Base-by-base conservation (phyloP, 1,140 invertebrate species). In the Branchinecta lindahli region DNA sequence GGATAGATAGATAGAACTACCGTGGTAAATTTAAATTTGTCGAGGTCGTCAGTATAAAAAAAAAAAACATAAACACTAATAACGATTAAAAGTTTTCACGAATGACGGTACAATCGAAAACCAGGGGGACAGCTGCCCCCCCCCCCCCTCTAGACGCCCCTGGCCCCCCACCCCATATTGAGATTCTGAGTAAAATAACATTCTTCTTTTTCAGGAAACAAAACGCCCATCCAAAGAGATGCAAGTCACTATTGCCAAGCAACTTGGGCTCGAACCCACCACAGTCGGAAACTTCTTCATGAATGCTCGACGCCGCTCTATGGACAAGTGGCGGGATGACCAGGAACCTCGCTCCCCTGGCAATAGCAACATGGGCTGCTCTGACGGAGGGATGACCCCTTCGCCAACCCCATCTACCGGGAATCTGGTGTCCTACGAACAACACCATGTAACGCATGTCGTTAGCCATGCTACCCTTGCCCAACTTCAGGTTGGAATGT, bases 201-300 rank as follows among this genome's bases (percentile, higher is more conserved):
- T 33, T 33, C 33, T 33, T 33, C 33, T 84, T 72, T 84, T 83
- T 69, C 85, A 97, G 90, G 96, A 99, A 85, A 99, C 96, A 70
- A 98, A 99, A 81, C 85, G 97, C 79, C 97, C 97, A 73, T 97
- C 94, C 73, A 98, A 99, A 82, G 97, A 99, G 83, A 98, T 99
- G 96, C 97, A 99, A 83, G 92, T 97, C 74, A 98, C 96, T 73
- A 99, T 99, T 82, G 94, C 95, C 45, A 85, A 96, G 74, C 96
- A 99, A 79, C 83, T 99, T 74, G 94, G 95, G 72, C 85, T 99
- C 70, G 96, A 99, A 80, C 93, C 96, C 21, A 97, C 94, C 47
- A 99, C 97, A 18, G 96, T 99, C 18, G 96, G 96, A 45, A 99
- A 99, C 80, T 99, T 99, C 84, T 99, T 99, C 83, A 99, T 99